Evolutionary conservation across 2,888 invertebrate genomes (phyloP).

Genomic region (Cordilura impudica): DNA sequence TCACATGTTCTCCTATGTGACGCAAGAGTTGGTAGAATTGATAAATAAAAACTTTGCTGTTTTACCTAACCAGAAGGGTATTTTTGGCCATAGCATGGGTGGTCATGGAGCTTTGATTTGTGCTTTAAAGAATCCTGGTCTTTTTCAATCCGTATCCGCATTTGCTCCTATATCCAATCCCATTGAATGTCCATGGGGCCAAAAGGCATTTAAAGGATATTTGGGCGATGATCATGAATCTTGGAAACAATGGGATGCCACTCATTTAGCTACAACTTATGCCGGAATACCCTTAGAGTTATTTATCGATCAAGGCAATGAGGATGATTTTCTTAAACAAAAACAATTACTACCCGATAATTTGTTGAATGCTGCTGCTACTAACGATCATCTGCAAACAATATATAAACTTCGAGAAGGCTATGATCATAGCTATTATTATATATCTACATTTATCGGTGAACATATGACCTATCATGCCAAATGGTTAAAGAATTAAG

Average conservation of each 20-base stretch:
- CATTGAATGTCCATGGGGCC: constrained; percentile 89
- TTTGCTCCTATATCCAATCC: constrained; percentile 98
- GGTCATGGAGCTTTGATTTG: constrained; percentile 97
- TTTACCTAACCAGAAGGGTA: constrained; percentile 82
- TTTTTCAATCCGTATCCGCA: constrained; percentile 92
- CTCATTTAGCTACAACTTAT: constrained; percentile 88
- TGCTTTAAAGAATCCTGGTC: constrained; percentile 92
- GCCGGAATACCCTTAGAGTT: constrained; percentile 90
- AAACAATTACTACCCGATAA: constrained; percentile 91
- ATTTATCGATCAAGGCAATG: constrained; percentile 92
- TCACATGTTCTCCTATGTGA: constrained; percentile 97
- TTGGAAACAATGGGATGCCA: constrained; percentile 94
- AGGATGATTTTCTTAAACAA: constrained; percentile 87
- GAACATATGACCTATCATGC: constrained; percentile 96
- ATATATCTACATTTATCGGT: constrained; percentile 92
- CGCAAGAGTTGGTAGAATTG: constrained; percentile 88
- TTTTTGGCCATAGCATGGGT: constrained; percentile 97
- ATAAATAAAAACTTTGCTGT: constrained; percentile 87
- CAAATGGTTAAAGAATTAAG: constrained; percentile 81
- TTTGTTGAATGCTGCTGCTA: constrained; percentile 79
- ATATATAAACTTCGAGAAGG: constrained; percentile 87
- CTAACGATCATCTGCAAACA: constrained; percentile 83
- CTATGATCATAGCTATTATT: constrained; percentile 97
- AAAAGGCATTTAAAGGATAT: constrained; percentile 90
- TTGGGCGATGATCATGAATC: constrained; percentile 83